phyloP scores from a whole-genome alignment of 92 coral and sea anemone genomes.

The Bergia sp. region DNA sequence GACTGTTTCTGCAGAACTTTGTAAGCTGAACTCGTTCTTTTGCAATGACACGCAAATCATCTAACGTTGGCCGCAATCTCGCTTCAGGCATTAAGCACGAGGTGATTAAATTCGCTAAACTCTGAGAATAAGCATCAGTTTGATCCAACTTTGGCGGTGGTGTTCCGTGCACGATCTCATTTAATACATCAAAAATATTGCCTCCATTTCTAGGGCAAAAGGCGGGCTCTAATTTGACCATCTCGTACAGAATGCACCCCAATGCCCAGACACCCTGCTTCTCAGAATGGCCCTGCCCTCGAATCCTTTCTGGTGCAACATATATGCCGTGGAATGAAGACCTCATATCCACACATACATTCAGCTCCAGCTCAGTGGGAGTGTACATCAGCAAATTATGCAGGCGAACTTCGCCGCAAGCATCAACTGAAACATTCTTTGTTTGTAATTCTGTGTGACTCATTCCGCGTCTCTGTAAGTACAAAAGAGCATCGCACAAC shows the following conservation, averaged over 20 bases:
- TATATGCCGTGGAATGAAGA: slow-evolving; percentile 67
- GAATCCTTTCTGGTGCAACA: slow-evolving; percentile 78
- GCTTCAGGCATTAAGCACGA: slow-evolving; percentile 67
- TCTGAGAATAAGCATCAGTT: slow-evolving; percentile 48
- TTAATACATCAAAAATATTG: slow-evolving; percentile 61
- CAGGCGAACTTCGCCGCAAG: slow-evolving; percentile 61
- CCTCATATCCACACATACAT: slow-evolving; percentile 59
- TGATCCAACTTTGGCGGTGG: slow-evolving; percentile 63
- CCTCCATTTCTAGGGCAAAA: slow-evolving; percentile 49
- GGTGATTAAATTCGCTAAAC: slow-evolving; percentile 40
- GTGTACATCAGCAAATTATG: slow-evolving; percentile 75
- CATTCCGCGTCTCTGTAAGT: slow-evolving; percentile 67
- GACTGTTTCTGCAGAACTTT: slow-evolving; percentile 44
- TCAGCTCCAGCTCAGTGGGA: slow-evolving; percentile 56
- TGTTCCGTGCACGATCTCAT: slow-evolving; percentile 69
- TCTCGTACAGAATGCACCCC: slow-evolving; percentile 73
- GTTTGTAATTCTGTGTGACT: slow-evolving; percentile 62
- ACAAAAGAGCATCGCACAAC: slow-evolving; percentile 62
- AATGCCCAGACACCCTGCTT: slow-evolving; percentile 72
- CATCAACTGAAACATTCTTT: slow-evolving; percentile 67
- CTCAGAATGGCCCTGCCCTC: slow-evolving; percentile 58
- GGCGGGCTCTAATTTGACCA: slow-evolving; percentile 69
- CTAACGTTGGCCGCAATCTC: slow-evolving; percentile 58
- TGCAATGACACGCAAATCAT: slow-evolving; percentile 52
- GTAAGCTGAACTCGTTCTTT: slow-evolving; percentile 44